phyloP scores from a whole-genome alignment of 92 coral and sea anemone species.

The Zoanthus gigantus region DNA sequence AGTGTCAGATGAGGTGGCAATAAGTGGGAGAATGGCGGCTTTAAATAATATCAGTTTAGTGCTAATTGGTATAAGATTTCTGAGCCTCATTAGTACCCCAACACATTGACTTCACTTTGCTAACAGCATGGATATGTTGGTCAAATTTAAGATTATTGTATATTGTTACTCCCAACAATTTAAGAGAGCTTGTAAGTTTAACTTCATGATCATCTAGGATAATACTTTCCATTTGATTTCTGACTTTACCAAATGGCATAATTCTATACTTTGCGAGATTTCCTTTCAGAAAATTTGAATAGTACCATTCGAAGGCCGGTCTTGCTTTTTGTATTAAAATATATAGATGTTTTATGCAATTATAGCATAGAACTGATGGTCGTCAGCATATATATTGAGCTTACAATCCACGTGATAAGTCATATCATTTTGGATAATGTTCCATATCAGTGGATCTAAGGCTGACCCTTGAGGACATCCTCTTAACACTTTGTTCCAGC shows the following conservation, averaged over 20 bases:
- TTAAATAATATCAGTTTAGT: too few species aligned
- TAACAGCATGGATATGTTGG: slow-evolving; percentile 3
- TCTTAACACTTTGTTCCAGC: slow-evolving; percentile 35
- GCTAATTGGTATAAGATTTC: background rate
- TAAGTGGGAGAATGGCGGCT: too few species aligned
- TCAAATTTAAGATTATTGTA: background rate
- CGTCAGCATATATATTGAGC: slow-evolving; percentile 11
- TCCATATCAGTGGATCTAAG: too few species aligned
- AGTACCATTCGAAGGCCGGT: background rate
- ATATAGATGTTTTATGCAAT: background rate
- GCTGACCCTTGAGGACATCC: slow-evolving; percentile 14
- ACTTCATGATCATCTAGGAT: background rate
- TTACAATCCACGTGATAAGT: background rate
- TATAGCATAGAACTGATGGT: slow-evolving; percentile 7
- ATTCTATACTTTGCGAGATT: background rate
- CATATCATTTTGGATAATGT: background rate
- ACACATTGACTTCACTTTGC: slow-evolving; percentile 19
- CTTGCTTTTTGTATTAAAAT: background rate
- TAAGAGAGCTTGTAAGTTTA: background rate
- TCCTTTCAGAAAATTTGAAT: slow-evolving; percentile 4
- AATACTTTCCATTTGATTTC: background rate
- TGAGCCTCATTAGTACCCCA: slow-evolving; percentile 4
- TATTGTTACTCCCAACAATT: background rate
- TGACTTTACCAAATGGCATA: background rate
- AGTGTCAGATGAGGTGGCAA: too few species aligned